Evolutionary conservation across 2,888 invertebrate species (phyloP).

Genomic region (Ormyrus pomaceus): DNA sequence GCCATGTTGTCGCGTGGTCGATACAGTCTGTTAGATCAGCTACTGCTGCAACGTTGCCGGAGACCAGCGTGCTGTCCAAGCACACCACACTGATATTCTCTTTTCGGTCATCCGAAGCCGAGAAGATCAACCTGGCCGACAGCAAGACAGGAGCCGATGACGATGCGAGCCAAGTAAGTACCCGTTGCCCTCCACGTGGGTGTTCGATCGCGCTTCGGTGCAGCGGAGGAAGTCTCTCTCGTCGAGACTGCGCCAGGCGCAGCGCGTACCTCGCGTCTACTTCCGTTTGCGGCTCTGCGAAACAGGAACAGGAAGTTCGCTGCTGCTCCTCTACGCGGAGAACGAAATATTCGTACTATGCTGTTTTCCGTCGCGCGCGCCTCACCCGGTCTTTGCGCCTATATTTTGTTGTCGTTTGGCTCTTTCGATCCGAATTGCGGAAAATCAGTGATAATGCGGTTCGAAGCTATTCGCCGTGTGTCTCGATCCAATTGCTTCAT

Average conservation of each 20-base stretch:
- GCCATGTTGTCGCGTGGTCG: constrained; percentile 67
- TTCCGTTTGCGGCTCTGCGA: constrained; percentile 52
- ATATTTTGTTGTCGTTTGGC: neutral
- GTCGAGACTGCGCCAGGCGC: constrained; percentile 18
- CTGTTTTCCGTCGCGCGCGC: neutral
- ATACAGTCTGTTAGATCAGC: constrained; percentile 12
- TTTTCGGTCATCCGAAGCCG: neutral
- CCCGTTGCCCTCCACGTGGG: constrained; percentile 28
- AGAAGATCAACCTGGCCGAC: neutral
- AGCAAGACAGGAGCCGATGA: neutral
- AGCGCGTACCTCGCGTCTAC: constrained; percentile 35
- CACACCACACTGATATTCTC: neutral
- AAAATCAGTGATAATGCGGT: neutral
- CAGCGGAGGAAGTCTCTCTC: constrained; percentile 39
- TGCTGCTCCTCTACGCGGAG: constrained; percentile 53
- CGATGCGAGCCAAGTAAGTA: constrained; percentile 37
- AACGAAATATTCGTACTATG: neutral
- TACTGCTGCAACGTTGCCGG: neutral
- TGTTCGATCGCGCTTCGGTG: neutral
- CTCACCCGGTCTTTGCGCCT: neutral
- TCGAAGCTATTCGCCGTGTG: constrained; percentile 58
- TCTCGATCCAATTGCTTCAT: constrained; percentile 64
- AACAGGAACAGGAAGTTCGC: constrained; percentile 76
- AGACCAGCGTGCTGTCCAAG: constrained; percentile 1
- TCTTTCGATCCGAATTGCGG: neutral